Base-by-base conservation (phyloP, 2,113 vertebrate genomes). In the Spea bombifrons region DNA sequence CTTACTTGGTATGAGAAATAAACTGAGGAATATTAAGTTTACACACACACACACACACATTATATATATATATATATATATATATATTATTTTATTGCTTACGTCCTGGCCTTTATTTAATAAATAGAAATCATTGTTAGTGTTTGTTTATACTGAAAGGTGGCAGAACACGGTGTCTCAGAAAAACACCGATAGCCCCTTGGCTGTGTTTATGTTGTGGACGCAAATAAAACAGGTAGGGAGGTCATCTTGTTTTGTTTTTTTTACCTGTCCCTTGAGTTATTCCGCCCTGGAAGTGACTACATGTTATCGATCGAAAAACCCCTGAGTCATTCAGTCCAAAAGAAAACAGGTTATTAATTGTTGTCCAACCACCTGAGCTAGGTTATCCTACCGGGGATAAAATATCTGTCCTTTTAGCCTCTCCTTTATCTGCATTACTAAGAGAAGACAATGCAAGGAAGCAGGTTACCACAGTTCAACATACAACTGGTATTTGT, bases 281-380 rank as follows among this genome's bases (percentile, higher is more conserved):
- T 53, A 30, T 73, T 80, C 5, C 47, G 63, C 69, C 50, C 48
- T 48, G 67, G 50, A 73, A 64, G 52, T 80, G 77, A 80, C 77
- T 71, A 73, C 9, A 67, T 66, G 70, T 68, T 67, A 65, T 55
- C 71, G 49, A 8, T 13, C 17, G 63, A 66, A 30, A 73, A 80
- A 45, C 77, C 70, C 77, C 13, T 73, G 77, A 80, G 77, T 73
- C 77, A 73, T 30, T 71, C 69, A 55, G 76, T n/a, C 45, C 61
- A 44, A 17, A 80, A 44, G 64, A 73, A 80, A 80, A 80, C 77
- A 80, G 64, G 44, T 52, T 73, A 59, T 80, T 80, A 80, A 80
- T 73, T 73, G 77, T 46, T 80, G 77, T 80, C 77, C 77, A 61
- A 80, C 73, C 77, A 80, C 77, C 77, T 80, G 77, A 73, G 70